Conservation (phyloP, 2,113 vertebrate species). For the Nymphicus hollandicus region DNA sequence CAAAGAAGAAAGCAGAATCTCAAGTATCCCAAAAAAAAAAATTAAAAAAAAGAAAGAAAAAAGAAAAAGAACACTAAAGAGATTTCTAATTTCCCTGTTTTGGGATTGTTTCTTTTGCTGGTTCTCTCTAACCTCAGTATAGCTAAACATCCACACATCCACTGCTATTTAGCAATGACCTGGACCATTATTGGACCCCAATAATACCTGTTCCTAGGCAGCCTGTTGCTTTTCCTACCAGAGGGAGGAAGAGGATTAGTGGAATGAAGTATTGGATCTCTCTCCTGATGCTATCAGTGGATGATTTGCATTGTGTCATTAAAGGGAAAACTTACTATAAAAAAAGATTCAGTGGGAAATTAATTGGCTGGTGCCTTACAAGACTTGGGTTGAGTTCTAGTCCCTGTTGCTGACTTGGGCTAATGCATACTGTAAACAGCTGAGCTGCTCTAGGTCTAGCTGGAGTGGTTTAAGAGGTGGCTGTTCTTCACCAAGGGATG, state of each 20-base stretch:
- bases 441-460: neutral
- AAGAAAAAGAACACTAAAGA: neutral
- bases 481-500: neutral
- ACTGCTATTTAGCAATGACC: neutral
- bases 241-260: neutral
- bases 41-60: fast-evolving
- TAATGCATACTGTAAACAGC: neutral
- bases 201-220: neutral
- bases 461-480: neutral
- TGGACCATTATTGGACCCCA: neutral
- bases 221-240: neutral
- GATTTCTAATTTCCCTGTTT: neutral
- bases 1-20: neutral
- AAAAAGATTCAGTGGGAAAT: neutral
- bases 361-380: neutral
- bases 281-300: neutral
- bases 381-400: neutral
- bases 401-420: neutral
- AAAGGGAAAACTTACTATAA: neutral
- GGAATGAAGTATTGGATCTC: neutral
- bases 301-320: neutral
- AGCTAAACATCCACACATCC: fast-evolving
- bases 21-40: too few species aligned
- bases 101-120: neutral
- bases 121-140: neutral